Base-by-base conservation (phyloP, 64 coral and sea anemone species). In the Porites lutea region DNA sequence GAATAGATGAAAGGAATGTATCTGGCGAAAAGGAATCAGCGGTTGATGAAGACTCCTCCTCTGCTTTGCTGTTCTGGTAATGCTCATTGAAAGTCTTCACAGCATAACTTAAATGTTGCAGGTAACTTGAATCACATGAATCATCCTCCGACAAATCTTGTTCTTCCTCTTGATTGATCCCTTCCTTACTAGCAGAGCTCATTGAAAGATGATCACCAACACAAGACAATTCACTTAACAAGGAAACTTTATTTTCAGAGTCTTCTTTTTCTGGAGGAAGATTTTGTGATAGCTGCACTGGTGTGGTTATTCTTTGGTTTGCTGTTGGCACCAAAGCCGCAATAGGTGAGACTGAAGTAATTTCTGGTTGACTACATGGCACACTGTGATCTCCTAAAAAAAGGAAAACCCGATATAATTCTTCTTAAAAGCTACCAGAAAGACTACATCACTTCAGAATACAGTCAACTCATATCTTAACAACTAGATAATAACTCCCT, bases 321-420 rank as follows among this genome's bases (percentile, higher is more conserved):
- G 81, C 51, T 20, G 16, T 48, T 84, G 81, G 81, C 44, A 84
- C 81, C n/a, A 69, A 67, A 48, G 44, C 81, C 20, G 46, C 81
- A 50, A 69, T 64, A 47, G 61, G 63, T 68, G 81, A 84, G 3
- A 2, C n/a, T 4, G n/a, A 0, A 23, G 81, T 5, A 5, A 48
- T 67, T n/a, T 50, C 5, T 51, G 62, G 8, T 13, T 84, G 61
- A 21, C 10, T 68, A 18, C 81, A 84, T 20, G 81, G 81, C n/a
- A 84, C 81, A 68, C 47, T 67, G 59, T 84, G 81, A 84, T 84
- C 81, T 84, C 52, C 48, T 51, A 84, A 69, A 84, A 15, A 6
- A 13, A 2, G 3, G 52, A 22, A 65, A 46, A 82, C 15, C 6
- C 48, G 43, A 74, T 50, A 21, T 23, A 70, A n/a, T n/a, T n/a